Conservation (phyloP, 2,797 vertebrate species). For the Spondyliosoma cantharus region DNA sequence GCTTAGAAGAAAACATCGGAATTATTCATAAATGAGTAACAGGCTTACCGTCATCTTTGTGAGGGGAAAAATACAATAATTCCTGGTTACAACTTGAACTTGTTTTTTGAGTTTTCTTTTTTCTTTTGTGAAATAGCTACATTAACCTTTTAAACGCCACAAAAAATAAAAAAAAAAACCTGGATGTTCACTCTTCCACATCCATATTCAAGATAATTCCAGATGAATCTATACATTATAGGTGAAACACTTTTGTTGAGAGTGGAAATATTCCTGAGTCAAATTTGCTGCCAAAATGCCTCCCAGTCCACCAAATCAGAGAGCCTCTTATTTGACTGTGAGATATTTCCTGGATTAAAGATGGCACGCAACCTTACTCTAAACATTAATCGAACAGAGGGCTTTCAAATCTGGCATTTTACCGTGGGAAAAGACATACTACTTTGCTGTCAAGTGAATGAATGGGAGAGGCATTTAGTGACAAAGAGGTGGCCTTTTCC, state of each 20-base stretch:
- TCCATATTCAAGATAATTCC: background rate
- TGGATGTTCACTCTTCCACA: background rate
- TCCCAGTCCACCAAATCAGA: conserved; percentile 69
- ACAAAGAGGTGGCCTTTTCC: conserved; percentile 82
- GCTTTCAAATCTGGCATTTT: conserved; percentile 86
- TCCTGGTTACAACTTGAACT: background rate
- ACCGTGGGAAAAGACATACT: conserved; percentile 79
- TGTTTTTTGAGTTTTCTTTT: background rate
- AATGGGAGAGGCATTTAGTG: conserved; percentile 83
- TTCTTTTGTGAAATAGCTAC: background rate
- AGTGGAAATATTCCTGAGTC: conserved; percentile 33
- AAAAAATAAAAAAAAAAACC: background rate
- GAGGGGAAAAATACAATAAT: background rate
- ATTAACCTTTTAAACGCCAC: background rate
- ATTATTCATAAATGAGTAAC: background rate
- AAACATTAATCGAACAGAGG: conserved; percentile 85
- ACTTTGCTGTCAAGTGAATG: conserved; percentile 81
- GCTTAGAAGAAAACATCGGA: background rate
- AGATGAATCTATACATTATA: conserved; percentile 28
- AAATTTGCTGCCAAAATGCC: conserved; percentile 41
- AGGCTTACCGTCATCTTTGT: no score
- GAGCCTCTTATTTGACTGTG: conserved; percentile 77
- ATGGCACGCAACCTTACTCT: conserved; percentile 74
- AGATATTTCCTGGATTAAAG: conserved; percentile 78
- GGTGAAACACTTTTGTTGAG: conserved; percentile 16